Base-by-base conservation (phyloP, 2,888 invertebrate genomes). In the Yponomeuta cagnagella region DNA sequence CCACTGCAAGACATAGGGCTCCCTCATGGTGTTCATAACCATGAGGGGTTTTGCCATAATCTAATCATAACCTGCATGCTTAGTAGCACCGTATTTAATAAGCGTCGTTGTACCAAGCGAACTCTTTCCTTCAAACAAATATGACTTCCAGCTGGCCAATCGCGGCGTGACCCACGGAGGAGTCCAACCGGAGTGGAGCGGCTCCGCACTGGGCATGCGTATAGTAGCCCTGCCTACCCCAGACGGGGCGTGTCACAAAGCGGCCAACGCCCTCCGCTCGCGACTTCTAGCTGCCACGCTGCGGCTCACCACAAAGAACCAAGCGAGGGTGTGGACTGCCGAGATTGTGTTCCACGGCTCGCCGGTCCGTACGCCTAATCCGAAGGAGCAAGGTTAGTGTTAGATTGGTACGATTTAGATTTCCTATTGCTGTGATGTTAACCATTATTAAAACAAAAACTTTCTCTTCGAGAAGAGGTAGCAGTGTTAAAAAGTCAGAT, bases 141-240 rank as follows among this genome's bases (percentile, higher is more conserved):
- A 43, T 43, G 8, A 5, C 15, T 58, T 2, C 4, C 77, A 96
- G 96, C 82, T 97, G 73, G 95, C 96, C 33, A 94, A 94, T 73
- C 94, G 96, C 74, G 96, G 96, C 74, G 97, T 98, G 75, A 95
- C 96, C 58, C 98, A 98, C 89, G 97, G 98, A 86, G 98, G 98
- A 0, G 93, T 98, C 70, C 97, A 97, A 85, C 96, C 98, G 0
- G 98, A 98, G 88, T 97, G 97, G 72, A 96, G 97, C 82, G 98
- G 98, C 0, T 96, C 97, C 0, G 97, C 97, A 37, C 91, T 97
- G 72, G 96, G 96, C 68, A 91, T 97, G 79, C 96, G 96, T 82
- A 91, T 97, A 69, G 94, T 97, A 71, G 93, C 96, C 71, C 90
- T 97, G 75, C 97, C 97, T 4, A 93, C 94, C 65, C 95, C 96